Conservation (phyloP, 2,888 invertebrate genomes). For the Clostera curtula region DNA sequence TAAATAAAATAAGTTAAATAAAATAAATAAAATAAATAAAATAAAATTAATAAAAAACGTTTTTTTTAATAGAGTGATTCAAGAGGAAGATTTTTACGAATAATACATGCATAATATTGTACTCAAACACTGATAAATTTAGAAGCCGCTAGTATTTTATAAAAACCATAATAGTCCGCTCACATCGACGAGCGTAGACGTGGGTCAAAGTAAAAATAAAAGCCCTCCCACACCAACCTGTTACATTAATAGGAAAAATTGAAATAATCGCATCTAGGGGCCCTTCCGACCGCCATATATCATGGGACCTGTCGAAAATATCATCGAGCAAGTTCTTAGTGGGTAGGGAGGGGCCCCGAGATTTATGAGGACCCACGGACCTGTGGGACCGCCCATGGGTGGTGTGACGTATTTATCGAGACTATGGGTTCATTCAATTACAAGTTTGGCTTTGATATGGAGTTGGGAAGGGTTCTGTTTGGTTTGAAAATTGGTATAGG, state of each 20-base stretch:
- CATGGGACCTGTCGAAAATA: conserved; percentile 28
- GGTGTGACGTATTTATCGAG: conserved; percentile 25
- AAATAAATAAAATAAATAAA: too few species aligned
- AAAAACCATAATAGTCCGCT: too few species aligned
- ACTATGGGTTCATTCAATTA: conserved; percentile 19
- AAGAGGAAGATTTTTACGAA: too few species aligned
- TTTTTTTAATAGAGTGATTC: too few species aligned
- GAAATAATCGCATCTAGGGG: conserved; percentile 20
- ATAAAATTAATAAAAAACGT: too few species aligned
- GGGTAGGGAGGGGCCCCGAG: conserved; percentile 22
- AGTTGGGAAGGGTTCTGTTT: background rate
- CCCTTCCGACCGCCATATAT: conserved; percentile 20
- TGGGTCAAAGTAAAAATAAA: background rate
- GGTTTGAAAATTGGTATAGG: background rate
- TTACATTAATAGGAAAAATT: conserved; percentile 23
- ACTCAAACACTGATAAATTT: too few species aligned
- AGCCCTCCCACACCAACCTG: conserved; percentile 17
- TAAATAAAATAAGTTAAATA: too few species aligned
- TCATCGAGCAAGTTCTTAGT: conserved; percentile 26
- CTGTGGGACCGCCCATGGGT: conserved; percentile 18
- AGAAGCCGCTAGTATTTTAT: too few species aligned
- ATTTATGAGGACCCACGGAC: conserved; percentile 23
- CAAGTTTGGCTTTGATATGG: conserved; percentile 6
- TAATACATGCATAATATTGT: too few species aligned
- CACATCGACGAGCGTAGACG: too few species aligned